Evolutionary conservation across 2,113 vertebrate genomes (phyloP).

Genomic region (Poeciliopsis turrubarensis): DNA sequence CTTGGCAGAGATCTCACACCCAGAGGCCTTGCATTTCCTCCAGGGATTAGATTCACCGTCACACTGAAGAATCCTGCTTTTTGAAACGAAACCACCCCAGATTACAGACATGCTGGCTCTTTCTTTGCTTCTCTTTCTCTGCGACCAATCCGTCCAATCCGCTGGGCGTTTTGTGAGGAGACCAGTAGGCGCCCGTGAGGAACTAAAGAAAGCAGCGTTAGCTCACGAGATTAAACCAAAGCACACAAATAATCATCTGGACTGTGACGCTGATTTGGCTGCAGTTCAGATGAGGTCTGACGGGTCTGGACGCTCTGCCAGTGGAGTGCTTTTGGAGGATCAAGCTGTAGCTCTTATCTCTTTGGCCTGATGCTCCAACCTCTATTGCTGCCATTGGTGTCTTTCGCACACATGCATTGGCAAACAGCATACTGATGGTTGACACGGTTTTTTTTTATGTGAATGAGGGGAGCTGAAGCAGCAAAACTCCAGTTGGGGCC

Average conservation of each 20-base stretch:
- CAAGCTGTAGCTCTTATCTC: conserved; percentile 57
- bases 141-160: background rate
- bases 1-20: background rate
- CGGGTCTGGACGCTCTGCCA: conserved; percentile 31
- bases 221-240: background rate
- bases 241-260: conserved; percentile 17
- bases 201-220: conserved; percentile 12
- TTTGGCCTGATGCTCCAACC: conserved; percentile 54
- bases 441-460: conserved; percentile 21
- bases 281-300: conserved; percentile 33
- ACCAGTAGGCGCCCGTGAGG: background rate
- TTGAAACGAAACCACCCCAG: conserved; percentile 24
- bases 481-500: conserved; percentile 26
- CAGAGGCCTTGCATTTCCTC: background rate
- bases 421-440: conserved; percentile 14
- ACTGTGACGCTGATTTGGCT: conserved; percentile 27
- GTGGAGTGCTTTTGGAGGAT: conserved; percentile 42
- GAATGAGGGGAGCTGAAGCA: conserved; percentile 29
- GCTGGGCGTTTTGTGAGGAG: background rate
- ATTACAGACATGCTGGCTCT: background rate
- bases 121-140: background rate
- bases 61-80: conserved; percentile 9
- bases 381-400: conserved; percentile 38
- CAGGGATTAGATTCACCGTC: conserved; percentile 17
- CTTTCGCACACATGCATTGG: background rate